Conservation (phyloP, 2,797 vertebrate species). For the Onychomys torridus region DNA sequence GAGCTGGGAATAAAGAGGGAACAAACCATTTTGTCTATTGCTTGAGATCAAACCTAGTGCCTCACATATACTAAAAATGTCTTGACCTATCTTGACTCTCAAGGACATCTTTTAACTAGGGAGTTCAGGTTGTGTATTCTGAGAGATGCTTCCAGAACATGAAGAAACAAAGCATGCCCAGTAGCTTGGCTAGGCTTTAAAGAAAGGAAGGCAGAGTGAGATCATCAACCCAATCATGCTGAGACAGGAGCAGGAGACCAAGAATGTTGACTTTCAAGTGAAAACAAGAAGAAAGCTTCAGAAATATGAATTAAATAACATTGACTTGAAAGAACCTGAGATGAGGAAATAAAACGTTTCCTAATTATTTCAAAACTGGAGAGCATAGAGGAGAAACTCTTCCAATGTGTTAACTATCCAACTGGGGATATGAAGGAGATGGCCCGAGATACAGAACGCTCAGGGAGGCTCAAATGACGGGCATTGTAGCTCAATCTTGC, state of each 20-base stretch:
- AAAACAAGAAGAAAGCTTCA: constrained; percentile 67
- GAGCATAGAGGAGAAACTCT: not conserved
- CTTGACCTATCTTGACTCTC: not conserved
- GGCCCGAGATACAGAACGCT: not conserved
- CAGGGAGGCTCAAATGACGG: constrained; percentile 56
- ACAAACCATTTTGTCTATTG: not conserved
- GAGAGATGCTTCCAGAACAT: not conserved
- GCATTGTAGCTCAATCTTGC: constrained; percentile 54
- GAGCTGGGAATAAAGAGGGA: not conserved
- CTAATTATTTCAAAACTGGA: constrained; percentile 43
- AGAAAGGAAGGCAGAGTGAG: constrained; percentile 2
- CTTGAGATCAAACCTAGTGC: not conserved
- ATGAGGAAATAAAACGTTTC: constrained; percentile 11
- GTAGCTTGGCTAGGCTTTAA: constrained; percentile 24
- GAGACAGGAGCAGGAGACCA: constrained; percentile 23
- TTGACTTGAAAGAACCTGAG: constrained; percentile 37
- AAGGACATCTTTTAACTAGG: not conserved
- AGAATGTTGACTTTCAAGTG: constrained; percentile 66
- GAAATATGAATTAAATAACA: constrained; percentile 69
- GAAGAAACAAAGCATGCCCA: not conserved
- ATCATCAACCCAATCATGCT: constrained; percentile 33
- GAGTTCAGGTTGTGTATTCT: not conserved
- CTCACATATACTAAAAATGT: not conserved
- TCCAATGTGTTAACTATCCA: not conserved
- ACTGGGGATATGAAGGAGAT: not conserved